These are phyloP conservation scores for Lithophane leautieri DNA, from an alignment of 2,888 invertebrate genomes.

Conservation along the genomic window DNA sequence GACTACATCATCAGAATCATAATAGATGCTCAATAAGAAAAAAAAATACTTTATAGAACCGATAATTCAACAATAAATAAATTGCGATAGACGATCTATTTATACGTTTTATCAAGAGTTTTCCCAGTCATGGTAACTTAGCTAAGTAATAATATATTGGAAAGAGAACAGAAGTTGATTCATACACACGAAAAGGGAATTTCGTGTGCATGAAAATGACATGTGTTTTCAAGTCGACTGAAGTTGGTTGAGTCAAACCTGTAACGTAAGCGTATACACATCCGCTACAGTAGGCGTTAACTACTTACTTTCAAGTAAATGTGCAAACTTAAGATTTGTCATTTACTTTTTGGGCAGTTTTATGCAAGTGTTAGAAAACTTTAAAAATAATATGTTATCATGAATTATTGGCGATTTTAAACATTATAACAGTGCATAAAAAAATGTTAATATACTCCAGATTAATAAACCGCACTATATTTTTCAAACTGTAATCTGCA, in stretches of 20 bases:
- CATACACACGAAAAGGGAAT: too few species aligned
- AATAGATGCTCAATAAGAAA: neutral
- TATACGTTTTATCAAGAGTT: neutral
- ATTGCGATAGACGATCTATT: neutral
- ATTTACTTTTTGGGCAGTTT: neutral
- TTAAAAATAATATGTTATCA: neutral
- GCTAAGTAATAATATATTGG: neutral
- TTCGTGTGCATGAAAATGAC: neutral
- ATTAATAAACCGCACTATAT: slow-evolving; percentile 17
- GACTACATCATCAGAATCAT: slow-evolving; percentile 24
- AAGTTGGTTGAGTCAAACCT: slow-evolving; percentile 5
- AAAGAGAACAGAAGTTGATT: neutral
- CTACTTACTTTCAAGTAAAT: neutral
- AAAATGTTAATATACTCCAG: neutral
- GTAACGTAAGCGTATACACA: neutral
- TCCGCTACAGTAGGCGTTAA: neutral
- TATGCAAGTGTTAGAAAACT: neutral
- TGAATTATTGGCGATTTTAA: neutral
- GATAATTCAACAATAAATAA: neutral
- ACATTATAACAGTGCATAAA: neutral
- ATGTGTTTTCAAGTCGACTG: neutral
- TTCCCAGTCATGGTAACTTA: neutral
- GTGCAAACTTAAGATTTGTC: neutral
- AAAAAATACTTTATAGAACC: neutral
- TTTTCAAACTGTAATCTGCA: slow-evolving; percentile 41